A percentile compares a stretch with the other conserved stretches of the same genome.
phyloP scores from a whole-genome alignment of 1,140 invertebrate genomes.

The Lysiphlebus fabarum region DNA sequence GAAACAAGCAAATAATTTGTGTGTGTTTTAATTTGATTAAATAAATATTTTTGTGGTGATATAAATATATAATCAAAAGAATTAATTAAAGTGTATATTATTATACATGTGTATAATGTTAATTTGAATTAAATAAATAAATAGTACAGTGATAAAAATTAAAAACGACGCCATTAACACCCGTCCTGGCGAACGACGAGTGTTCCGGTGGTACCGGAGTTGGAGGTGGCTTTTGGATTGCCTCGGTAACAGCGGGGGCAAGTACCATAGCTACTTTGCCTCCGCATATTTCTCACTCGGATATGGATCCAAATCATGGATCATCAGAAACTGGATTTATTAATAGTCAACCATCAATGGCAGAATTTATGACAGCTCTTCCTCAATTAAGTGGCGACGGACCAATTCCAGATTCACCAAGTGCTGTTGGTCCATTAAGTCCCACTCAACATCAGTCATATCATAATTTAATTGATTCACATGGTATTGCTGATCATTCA shows the following conservation, averaged over 20 bases:
- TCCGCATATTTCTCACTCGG: slow-evolving; percentile 49
- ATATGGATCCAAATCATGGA: slow-evolving; percentile 47
- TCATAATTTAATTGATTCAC: slow-evolving; percentile 56
- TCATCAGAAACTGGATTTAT: slow-evolving; percentile 82
- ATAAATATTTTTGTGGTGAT: no score
- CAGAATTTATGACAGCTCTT: slow-evolving; percentile 83
- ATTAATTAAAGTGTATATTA: no score
- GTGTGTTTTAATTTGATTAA: no score
- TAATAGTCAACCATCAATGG: slow-evolving; percentile 88
- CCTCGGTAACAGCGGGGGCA: slow-evolving; percentile 55
- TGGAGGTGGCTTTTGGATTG: slow-evolving; percentile 58
- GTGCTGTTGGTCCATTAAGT: slow-evolving; percentile 60
- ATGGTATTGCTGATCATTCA: slow-evolving; percentile 59
- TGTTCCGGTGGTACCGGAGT: slow-evolving; percentile 25
- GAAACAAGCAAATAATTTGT: no score
- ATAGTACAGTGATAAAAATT: slow-evolving; percentile 31
- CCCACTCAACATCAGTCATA: slow-evolving; percentile 57
- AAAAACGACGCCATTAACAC: slow-evolving; percentile 52
- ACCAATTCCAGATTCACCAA: slow-evolving; percentile 58
- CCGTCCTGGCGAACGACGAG: slow-evolving; percentile 54
- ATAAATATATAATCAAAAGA: no score
- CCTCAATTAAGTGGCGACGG: slow-evolving; percentile 66
- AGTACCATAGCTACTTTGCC: slow-evolving; percentile 50
- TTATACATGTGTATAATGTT: no score
- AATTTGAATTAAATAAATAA: no score